These are phyloP conservation scores for Odontocerum albicorne DNA, from an alignment of 2,888 invertebrate species.

Conservation along the genomic window DNA sequence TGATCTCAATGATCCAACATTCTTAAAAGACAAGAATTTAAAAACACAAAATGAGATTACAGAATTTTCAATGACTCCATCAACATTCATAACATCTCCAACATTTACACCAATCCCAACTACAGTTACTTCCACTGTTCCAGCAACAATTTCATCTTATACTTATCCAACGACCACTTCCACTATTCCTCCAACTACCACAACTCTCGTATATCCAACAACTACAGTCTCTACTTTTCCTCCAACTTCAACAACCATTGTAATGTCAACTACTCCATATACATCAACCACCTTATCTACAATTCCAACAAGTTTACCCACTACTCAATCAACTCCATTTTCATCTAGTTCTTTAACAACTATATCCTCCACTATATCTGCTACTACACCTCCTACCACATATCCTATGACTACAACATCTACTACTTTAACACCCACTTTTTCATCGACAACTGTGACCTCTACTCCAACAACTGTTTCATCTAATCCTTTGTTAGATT, in stretches of 20 bases:
- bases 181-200: neutral
- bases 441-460: neutral
- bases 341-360: too few species aligned
- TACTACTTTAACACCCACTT: neutral
- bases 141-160: neutral
- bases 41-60: too few species aligned
- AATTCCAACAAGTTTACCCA: too few species aligned
- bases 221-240: constrained; percentile 1
- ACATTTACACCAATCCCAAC: too few species aligned
- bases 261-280: constrained; percentile 39
- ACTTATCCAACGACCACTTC: neutral
- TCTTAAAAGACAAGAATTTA: too few species aligned
- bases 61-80: too few species aligned
- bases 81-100: too few species aligned
- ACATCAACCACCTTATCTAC: constrained; percentile 40
- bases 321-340: constrained; percentile 18
- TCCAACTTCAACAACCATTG: constrained; percentile 26
- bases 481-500: constrained; percentile 24
- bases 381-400: too few species aligned
- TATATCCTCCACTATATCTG: too few species aligned
- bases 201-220: neutral
- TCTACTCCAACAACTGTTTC: constrained; percentile 18
- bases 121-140: neutral
- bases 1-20: too few species aligned
- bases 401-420: neutral